Percentiles rank a stretch among this genome's conserved stretches.
Conservation (phyloP, 2,113 vertebrate species). For the Marmota flaviventris region DNA sequence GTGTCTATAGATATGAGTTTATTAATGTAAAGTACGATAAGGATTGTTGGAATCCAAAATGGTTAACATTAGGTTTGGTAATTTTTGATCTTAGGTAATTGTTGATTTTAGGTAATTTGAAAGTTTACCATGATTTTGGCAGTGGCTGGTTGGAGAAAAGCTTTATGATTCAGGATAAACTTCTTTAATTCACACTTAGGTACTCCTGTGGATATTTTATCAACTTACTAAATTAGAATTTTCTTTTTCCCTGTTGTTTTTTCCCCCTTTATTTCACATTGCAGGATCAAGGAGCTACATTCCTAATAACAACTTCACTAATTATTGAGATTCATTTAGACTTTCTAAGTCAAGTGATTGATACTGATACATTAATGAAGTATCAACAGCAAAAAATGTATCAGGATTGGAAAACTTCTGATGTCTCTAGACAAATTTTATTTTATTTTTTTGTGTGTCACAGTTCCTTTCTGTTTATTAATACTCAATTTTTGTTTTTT, state of each 20-base stretch:
- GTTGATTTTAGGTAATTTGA: background rate
- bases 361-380: background rate
- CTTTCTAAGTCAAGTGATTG: slow-evolving; percentile 18
- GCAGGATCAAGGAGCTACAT: background rate
- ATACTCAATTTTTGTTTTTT: background rate
- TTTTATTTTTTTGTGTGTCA: background rate
- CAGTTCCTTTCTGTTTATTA: background rate
- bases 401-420: background rate
- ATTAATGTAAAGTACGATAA: background rate
- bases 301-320: slow-evolving; percentile 18
- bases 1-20: background rate
- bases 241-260: background rate
- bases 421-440: background rate
- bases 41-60: background rate
- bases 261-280: background rate
- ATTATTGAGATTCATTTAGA: slow-evolving; percentile 16
- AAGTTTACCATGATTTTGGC: background rate
- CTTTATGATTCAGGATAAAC: slow-evolving; percentile 24
- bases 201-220: background rate
- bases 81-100: background rate
- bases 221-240: slow-evolving; percentile 16
- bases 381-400: background rate
- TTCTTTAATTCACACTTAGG: slow-evolving; percentile 26
- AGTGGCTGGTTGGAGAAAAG: background rate
- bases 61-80: background rate